These are phyloP conservation scores for Temnothorax longispinosus DNA, from an alignment of 1,140 invertebrate genomes.

Conservation along the genomic window DNA sequence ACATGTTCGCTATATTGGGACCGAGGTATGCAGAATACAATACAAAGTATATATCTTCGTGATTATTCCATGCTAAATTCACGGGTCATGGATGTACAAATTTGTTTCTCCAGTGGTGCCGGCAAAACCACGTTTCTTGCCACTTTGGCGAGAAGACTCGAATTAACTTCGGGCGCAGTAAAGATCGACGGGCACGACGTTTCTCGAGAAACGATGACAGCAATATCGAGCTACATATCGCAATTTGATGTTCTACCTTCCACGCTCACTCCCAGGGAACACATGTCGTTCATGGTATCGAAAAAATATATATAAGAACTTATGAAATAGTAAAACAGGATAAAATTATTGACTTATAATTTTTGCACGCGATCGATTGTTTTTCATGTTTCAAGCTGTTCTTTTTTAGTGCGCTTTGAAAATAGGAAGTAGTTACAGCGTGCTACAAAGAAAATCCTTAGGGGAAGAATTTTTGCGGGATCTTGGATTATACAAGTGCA, in stretches of 20 bases:
- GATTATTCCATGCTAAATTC: constrained; percentile 6
- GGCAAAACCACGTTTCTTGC: constrained; percentile 93
- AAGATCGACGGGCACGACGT: constrained; percentile 61
- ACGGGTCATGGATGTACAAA: neutral
- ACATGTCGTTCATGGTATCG: constrained; percentile 70
- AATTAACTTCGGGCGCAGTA: constrained; percentile 57
- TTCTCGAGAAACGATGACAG: constrained; percentile 52
- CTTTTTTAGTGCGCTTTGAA: constrained; percentile 84
- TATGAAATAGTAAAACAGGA: neutral
- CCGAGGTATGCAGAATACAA: constrained; percentile 65
- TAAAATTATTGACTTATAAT: neutral
- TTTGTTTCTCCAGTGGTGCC: constrained; percentile 87
- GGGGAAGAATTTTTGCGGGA: constrained; percentile 86
- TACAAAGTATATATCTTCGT: neutral
- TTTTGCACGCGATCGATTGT: neutral
- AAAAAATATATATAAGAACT: neutral
- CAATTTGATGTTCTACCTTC: constrained; percentile 68
- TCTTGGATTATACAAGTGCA: constrained; percentile 87
- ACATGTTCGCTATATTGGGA: constrained; percentile 73
- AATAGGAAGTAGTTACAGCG: constrained; percentile 71
- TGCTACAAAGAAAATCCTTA: constrained; percentile 69
- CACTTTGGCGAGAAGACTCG: constrained; percentile 83
- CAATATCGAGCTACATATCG: constrained; percentile 66
- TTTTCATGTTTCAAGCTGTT: neutral
- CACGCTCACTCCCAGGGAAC: constrained; percentile 62